phyloP scores from a whole-genome alignment of 1,140 invertebrate species.

The Tribolium castaneum region DNA sequence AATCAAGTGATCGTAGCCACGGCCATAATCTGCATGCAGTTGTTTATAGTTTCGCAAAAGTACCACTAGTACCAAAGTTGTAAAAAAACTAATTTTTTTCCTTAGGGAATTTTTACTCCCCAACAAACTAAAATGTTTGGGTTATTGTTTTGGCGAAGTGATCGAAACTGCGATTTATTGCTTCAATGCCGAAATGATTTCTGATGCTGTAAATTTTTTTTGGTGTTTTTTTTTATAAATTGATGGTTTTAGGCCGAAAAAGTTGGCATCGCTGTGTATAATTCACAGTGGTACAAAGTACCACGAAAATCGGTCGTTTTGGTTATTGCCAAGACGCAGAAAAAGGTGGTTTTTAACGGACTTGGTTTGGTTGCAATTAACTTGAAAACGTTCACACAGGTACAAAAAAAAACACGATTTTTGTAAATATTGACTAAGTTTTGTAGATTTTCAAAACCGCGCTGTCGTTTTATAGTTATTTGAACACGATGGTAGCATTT shows the following conservation, averaged over 20 bases:
- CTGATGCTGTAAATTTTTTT: not conserved
- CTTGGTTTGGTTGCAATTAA: not conserved
- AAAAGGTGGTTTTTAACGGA: not conserved
- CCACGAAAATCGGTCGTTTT: not conserved
- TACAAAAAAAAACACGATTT: not conserved
- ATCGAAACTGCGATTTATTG: conserved; percentile 1
- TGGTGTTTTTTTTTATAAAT: not conserved
- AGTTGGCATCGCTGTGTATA: not conserved
- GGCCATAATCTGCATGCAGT: conserved; percentile 2
- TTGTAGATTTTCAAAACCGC: conserved; percentile 19
- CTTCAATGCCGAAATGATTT: not conserved
- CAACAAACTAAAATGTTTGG: conserved; percentile 6
- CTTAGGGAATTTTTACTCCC: not conserved
- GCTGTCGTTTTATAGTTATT: conserved; percentile 11
- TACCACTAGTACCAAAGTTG: not conserved
- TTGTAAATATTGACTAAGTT: not conserved
- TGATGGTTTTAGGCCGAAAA: not conserved
- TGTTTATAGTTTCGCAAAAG: conserved; percentile 15
- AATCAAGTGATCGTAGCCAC: conserved; percentile 5
- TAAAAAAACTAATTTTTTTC: not conserved
- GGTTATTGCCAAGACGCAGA: not conserved
- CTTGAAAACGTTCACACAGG: not conserved
- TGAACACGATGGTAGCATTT: conserved; percentile 13
- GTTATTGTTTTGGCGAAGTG: not conserved
- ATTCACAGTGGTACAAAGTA: not conserved